These are phyloP conservation scores for Diabrotica undecimpunctata DNA, from an alignment of 1,140 invertebrate species.

Conservation along the genomic window DNA sequence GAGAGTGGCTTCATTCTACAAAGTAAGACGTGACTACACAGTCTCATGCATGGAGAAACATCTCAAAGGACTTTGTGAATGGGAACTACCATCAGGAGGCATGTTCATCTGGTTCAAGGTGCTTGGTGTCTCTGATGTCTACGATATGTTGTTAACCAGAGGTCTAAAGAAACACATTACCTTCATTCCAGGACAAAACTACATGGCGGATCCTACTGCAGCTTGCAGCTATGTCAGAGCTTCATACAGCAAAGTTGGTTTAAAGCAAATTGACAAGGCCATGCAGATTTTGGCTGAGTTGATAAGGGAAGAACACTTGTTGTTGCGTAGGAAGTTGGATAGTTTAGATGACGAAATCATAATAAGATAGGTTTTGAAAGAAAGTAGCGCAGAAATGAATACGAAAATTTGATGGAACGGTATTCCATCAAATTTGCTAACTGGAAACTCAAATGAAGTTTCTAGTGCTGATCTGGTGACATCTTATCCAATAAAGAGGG, in stretches of 20 bases:
- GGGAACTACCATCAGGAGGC: conserved; percentile 63
- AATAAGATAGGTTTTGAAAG: not conserved
- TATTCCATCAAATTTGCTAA: not conserved
- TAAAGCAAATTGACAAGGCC: conserved; percentile 60
- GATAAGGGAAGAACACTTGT: conserved; percentile 48
- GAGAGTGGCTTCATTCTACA: conserved; percentile 62
- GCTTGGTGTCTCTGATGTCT: conserved; percentile 62
- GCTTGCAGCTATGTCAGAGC: conserved; percentile 64
- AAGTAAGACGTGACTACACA: conserved; percentile 60
- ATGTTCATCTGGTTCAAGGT: conserved; percentile 79
- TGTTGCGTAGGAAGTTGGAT: conserved; percentile 44
- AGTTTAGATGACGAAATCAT: conserved; percentile 27
- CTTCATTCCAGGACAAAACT: conserved; percentile 68
- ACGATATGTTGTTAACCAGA: conserved; percentile 66
- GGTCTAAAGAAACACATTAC: conserved; percentile 59
- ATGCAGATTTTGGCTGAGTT: conserved; percentile 48
- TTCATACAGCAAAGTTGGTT: conserved; percentile 62
- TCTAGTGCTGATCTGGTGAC: not conserved
- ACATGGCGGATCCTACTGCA: conserved; percentile 56
- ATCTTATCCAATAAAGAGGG: too few relatives aligned
- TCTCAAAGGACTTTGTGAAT: conserved; percentile 63
- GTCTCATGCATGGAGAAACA: conserved; percentile 59
- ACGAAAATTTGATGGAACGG: not conserved
- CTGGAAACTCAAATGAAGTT: not conserved
- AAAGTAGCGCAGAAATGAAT: not conserved